Conservation (phyloP, 2,888 invertebrate species). For the Pristionchus exspectatus region DNA sequence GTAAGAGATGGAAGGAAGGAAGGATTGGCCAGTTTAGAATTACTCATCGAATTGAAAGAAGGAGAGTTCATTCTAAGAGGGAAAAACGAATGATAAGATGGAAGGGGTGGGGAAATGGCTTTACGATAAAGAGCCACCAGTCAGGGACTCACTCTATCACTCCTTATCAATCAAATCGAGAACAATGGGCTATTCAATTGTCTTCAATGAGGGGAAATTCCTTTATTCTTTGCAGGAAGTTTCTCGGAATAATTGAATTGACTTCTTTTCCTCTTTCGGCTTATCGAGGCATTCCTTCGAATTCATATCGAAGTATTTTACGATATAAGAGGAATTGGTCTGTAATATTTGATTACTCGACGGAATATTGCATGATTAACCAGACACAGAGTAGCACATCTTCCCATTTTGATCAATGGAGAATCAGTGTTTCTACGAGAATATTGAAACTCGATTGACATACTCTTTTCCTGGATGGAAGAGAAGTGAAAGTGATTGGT, state of each 20-base stretch:
- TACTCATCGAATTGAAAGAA: constrained; percentile 22
- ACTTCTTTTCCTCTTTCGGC: background rate
- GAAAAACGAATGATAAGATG: constrained; percentile 32
- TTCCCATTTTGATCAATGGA: background rate
- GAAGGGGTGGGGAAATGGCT: constrained; percentile 13
- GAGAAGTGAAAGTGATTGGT: background rate
- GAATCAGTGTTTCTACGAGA: background rate
- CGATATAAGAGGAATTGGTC: background rate
- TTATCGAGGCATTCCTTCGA: background rate
- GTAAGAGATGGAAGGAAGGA: background rate
- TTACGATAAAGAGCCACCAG: constrained; percentile 26
- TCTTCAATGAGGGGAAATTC: background rate
- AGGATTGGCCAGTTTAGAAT: constrained; percentile 41
- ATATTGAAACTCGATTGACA: background rate
- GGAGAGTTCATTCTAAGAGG: constrained; percentile 35
- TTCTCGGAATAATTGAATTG: background rate
- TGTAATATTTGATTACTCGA: background rate
- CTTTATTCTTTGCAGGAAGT: background rate
- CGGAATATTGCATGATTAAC: background rate
- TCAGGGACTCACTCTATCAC: constrained; percentile 3
- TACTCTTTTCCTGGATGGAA: background rate
- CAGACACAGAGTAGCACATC: background rate
- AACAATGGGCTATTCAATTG: constrained; percentile 1
- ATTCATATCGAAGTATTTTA: background rate
- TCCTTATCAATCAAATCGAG: background rate